Conservation (phyloP, 1,140 invertebrate genomes). For the Hypothenemus hampei region DNA sequence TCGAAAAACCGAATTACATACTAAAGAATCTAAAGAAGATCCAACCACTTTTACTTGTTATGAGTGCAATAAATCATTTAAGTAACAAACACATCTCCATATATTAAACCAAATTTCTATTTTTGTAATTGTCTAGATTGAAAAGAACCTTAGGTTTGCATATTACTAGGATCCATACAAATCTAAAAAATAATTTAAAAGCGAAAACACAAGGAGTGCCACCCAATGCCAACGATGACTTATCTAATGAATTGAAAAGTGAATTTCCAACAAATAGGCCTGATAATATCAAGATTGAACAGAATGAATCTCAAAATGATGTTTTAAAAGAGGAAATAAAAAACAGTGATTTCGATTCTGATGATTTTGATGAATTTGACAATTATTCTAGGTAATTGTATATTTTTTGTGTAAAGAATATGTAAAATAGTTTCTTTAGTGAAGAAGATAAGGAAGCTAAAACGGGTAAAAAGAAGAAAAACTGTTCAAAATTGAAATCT, state of each 20-base stretch:
- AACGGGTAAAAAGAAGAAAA: conserved; percentile 16
- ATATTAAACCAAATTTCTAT: background rate
- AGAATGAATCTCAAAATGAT: no score
- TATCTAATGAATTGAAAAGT: no score
- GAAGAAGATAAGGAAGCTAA: conserved; percentile 5
- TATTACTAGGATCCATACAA: conserved; percentile 27
- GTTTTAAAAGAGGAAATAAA: no score
- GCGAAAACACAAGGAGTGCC: no score
- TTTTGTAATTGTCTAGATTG: conserved; percentile 3
- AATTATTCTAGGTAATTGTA: conserved; percentile 1
- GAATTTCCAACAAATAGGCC: no score
- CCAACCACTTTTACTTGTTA: conserved; percentile 20
- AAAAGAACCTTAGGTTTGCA: conserved; percentile 23
- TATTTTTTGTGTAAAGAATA: no score
- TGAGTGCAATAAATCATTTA: conserved; percentile 28
- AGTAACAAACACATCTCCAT: conserved; percentile 1
- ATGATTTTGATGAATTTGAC: conserved; percentile 4
- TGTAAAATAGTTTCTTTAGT: no score
- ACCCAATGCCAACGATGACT: no score
- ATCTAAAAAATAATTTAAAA: conserved; percentile 16
- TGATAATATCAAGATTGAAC: no score
- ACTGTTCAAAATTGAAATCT: conserved; percentile 23
- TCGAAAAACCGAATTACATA: conserved; percentile 7
- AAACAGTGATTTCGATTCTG: background rate
- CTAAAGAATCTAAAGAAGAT: background rate